phyloP scores from a whole-genome alignment of 2,797 vertebrate genomes.

The Pelochelys cantorii region DNA sequence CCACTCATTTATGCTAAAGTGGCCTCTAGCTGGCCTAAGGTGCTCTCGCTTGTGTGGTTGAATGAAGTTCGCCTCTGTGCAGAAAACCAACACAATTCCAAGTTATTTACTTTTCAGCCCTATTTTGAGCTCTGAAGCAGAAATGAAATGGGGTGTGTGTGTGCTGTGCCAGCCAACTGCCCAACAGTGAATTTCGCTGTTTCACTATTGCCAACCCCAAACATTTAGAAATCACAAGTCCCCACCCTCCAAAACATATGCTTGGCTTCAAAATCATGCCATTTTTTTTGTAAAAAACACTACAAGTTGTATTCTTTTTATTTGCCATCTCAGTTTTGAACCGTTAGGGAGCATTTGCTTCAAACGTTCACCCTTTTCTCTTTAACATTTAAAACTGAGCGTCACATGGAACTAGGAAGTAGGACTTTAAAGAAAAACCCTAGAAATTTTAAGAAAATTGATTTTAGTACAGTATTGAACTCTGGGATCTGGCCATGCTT shows the following conservation, averaged over 20 bases:
- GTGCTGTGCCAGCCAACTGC: background rate
- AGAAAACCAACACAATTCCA: background rate
- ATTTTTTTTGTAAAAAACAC: too few relatives aligned
- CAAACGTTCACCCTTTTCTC: background rate
- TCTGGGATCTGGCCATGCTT: rapidly evolving
- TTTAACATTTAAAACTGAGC: background rate
- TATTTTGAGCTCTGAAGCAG: background rate
- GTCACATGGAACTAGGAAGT: background rate
- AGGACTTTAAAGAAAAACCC: background rate
- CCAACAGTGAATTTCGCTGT: background rate
- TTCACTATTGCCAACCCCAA: background rate
- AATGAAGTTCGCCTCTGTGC: background rate
- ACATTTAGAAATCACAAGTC: background rate
- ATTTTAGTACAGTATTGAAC: background rate
- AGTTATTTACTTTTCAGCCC: background rate
- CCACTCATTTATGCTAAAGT: background rate
- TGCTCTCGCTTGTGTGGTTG: background rate
- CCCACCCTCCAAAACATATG: too few relatives aligned
- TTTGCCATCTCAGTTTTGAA: background rate
- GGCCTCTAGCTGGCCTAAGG: background rate
- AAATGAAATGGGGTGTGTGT: background rate
- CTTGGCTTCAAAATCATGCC: too few relatives aligned
- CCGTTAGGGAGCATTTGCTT: rapidly evolving
- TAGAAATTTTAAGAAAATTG: background rate
- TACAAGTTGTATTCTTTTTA: too few relatives aligned